phyloP scores from a whole-genome alignment of 64 coral and sea anemone genomes.

The Orbicella faveolata region DNA sequence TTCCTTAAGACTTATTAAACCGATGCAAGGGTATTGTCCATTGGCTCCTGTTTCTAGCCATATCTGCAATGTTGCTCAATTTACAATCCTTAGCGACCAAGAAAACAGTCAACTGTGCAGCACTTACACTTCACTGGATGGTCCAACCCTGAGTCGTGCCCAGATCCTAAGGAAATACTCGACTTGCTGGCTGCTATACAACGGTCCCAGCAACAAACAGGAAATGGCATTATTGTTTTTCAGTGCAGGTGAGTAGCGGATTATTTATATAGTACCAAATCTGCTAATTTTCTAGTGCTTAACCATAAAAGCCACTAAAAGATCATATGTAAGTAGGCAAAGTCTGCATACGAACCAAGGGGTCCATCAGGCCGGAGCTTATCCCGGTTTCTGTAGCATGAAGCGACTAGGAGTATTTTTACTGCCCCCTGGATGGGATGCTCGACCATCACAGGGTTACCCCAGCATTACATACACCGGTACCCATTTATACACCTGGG shows the following conservation, averaged over 20 bases:
- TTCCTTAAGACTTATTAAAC: no score
- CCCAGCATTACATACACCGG: no score
- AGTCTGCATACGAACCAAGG: no score
- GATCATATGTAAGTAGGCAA: no score
- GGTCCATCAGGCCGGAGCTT: no score
- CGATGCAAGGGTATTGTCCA: not conserved
- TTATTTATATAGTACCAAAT: not conserved
- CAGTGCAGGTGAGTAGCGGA: conserved; percentile 70
- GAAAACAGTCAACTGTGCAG: conserved; percentile 39
- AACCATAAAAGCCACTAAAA: no score
- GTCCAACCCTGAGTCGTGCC: conserved; percentile 41
- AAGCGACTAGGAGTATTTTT: no score
- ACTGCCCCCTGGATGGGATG: no score
- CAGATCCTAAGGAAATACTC: conserved; percentile 56
- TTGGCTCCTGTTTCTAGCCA: not conserved
- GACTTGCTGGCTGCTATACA: conserved; percentile 60
- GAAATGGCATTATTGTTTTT: conserved; percentile 57
- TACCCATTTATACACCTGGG: no score
- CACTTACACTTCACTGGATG: conserved; percentile 69
- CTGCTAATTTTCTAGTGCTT: no score
- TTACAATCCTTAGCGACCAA: conserved; percentile 1
- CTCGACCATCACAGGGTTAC: no score
- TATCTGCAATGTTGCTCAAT: not conserved
- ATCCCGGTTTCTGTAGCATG: no score
- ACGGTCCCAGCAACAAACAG: conserved; percentile 64